Conservation (phyloP, 2,113 vertebrate species). For the Gambusia affinis region DNA sequence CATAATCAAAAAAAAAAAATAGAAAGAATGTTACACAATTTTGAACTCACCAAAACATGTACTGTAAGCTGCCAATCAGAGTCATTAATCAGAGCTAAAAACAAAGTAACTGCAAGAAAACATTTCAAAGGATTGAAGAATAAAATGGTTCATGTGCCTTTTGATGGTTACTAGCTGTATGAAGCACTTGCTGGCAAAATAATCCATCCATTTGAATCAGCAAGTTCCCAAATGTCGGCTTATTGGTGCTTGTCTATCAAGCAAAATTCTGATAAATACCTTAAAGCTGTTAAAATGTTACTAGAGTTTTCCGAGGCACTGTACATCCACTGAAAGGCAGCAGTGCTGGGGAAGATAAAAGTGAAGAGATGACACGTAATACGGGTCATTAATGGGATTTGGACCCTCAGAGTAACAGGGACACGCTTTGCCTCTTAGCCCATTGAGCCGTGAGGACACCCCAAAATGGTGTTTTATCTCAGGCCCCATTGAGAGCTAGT, state of each 20-base stretch:
- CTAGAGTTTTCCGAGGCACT: neutral
- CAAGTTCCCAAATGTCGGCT: neutral
- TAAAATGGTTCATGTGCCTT: neutral
- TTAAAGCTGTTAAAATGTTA: neutral
- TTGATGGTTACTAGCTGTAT: too few species aligned
- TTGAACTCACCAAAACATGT: neutral
- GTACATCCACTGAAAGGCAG: constrained; percentile 9
- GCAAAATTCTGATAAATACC: neutral
- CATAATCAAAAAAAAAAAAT: neutral
- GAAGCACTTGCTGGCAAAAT: neutral
- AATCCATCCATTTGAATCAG: neutral
- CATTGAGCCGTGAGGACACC: constrained; percentile 73
- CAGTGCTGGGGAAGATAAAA: constrained; percentile 56
- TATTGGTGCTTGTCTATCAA: too few species aligned
- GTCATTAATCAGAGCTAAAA: neutral
- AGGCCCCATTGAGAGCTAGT: constrained; percentile 64
- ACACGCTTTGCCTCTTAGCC: constrained; percentile 69
- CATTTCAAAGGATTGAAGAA: neutral
- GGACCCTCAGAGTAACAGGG: constrained; percentile 61
- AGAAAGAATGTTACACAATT: neutral
- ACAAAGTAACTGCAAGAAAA: neutral
- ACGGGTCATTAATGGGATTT: constrained; percentile 74
- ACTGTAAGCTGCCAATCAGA: neutral
- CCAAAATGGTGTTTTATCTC: constrained; percentile 75
- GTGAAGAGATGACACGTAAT: constrained; percentile 57